These are phyloP conservation scores for Rhinolophus sinicus DNA, from an alignment of 2,113 vertebrate genomes.

Conservation along the genomic window DNA sequence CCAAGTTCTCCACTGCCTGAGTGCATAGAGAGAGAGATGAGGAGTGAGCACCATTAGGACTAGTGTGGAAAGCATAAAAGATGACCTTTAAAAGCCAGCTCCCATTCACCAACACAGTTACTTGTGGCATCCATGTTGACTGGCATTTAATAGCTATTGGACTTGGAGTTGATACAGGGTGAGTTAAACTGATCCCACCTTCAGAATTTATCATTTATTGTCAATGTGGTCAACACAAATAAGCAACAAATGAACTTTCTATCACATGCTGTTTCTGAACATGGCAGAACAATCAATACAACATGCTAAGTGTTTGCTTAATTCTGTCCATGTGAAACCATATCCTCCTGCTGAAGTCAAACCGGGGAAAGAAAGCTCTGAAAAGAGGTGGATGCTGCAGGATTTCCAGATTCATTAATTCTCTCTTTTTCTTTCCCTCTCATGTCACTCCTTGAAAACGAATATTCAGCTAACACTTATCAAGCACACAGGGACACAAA, in stretches of 20 bases:
- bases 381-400: neutral
- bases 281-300: neutral
- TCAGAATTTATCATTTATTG: slow-evolving; percentile 21
- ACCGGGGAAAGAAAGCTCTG: neutral
- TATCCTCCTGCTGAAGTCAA: neutral
- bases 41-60: neutral
- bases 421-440: neutral
- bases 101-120: neutral
- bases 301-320: neutral
- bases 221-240: neutral
- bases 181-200: neutral
- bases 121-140: neutral
- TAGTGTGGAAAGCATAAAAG: neutral
- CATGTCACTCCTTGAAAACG: neutral
- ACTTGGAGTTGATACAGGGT: slow-evolving; percentile 11
- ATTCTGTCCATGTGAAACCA: neutral
- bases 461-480: neutral
- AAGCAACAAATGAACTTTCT: slow-evolving; percentile 9
- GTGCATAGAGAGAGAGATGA: neutral
- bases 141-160: neutral
- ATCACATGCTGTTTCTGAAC: neutral
- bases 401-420: neutral
- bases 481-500: neutral
- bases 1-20: neutral
- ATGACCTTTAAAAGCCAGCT: slow-evolving; percentile 1